Base-by-base conservation (phyloP, 2,888 invertebrate species). In the Mythimna lalbum region DNA sequence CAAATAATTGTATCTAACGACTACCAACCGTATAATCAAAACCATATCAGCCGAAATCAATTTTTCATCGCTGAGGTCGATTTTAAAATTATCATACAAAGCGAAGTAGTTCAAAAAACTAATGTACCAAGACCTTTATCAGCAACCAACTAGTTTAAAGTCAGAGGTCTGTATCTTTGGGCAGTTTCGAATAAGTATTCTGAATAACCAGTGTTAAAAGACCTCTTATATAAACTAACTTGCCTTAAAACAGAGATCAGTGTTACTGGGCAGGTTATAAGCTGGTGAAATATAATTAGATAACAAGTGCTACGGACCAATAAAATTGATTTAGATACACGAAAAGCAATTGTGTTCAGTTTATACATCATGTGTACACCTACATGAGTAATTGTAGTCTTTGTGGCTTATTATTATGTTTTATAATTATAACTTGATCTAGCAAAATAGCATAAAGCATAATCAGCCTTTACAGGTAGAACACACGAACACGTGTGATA, bases 21-120 rank as follows among this genome's bases (percentile, higher is more conserved):
- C 91, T 84, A 76, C 90, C 89, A 90, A 92, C 88, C 93, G 77
- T 95, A 92, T 95, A 95, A 95, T 95, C 95, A 95, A 93, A 95
- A 93, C 88, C 92, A 89, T 94, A 95, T 94, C 95, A 94, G 89
- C 87, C 90, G 88, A 95, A 95, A 95, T 95, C 95, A 95, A 95
- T 95, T 95, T 95, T 93, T 94, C 94, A 93, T 90, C 92, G 92
- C 85, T 87, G 88, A 86, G 87, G 89, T 87, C 93, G 91, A 92
- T 93, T 94, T 93, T 90, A 93, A 93, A 94, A 95, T 95, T 95
- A 95, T 93, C 93, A 95, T 94, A 94, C 92, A 90, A 88, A 92
- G 88, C 88, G 86, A 85, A 83, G 78, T 84, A 68, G 71, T 69
- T 64, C 73, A 17, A 62, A 21, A 84, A 81, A 79, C 93, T 92